phyloP scores from a whole-genome alignment of 2,888 invertebrate species.

The Prionchulus punctatus region DNA sequence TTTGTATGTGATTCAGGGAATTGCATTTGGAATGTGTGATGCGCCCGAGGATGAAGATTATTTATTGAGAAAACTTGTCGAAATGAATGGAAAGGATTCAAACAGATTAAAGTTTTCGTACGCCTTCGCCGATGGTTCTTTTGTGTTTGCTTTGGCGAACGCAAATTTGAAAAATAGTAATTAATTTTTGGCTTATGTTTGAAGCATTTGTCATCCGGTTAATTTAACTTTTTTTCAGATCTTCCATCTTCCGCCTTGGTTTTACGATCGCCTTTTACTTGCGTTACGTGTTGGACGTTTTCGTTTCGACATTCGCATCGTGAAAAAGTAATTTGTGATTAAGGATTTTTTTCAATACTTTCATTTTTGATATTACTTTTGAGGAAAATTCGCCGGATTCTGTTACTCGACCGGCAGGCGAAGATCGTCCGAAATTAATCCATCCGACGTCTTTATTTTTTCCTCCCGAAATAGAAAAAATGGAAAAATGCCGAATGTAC shows the following conservation, averaged over 20 bases:
- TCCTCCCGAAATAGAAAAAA: conserved; percentile 4
- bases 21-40: neutral
- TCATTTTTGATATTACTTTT: neutral
- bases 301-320: neutral
- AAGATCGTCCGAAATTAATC: neutral
- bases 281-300: conserved; percentile 15
- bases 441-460: neutral
- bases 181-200: neutral
- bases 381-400: neutral
- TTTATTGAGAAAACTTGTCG: no score
- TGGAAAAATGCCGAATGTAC: conserved; percentile 7
- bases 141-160: neutral
- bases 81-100: no score
- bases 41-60: conserved; percentile 1
- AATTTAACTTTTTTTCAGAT: neutral
- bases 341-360: neutral
- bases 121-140: no score
- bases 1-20: neutral
- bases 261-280: conserved; percentile 19
- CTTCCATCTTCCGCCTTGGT: conserved; percentile 17
- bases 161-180: neutral
- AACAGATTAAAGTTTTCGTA: no score
- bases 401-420: neutral
- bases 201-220: no score
- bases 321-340: neutral